A percentile compares a stretch with the other conserved stretches of the same genome.
Conservation (phyloP, 2,113 vertebrate species). For the Lonchura striata region DNA sequence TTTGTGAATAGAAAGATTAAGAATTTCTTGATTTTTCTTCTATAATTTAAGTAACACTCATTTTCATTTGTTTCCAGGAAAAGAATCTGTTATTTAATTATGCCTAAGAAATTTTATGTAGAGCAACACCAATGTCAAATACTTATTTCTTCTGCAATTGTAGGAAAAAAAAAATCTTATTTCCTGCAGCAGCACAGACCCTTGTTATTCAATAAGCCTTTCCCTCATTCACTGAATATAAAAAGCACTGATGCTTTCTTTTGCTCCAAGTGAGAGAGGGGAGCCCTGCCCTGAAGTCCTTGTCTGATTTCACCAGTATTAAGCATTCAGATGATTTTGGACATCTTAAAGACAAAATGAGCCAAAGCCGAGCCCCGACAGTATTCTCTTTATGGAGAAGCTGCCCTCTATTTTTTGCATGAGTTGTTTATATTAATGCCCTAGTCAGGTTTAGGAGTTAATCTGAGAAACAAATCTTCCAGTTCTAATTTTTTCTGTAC, state of each 20-base stretch:
- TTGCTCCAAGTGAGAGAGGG: neutral
- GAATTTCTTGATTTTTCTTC: neutral
- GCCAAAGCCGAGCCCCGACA: neutral
- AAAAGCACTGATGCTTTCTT: neutral
- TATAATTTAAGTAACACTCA: neutral
- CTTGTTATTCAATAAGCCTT: neutral
- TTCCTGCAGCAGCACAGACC: neutral
- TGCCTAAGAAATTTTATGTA: neutral
- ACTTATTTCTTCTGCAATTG: neutral
- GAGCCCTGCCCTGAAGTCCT: neutral
- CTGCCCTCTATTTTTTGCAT: conserved; percentile 9
- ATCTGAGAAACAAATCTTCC: neutral
- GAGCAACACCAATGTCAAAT: neutral
- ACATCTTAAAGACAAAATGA: neutral
- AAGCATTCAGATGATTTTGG: neutral
- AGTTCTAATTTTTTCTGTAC: neutral
- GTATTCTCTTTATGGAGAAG: neutral
- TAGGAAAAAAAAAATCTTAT: neutral
- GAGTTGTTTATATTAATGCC: neutral
- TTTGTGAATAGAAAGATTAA: neutral
- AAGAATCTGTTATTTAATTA: neutral
- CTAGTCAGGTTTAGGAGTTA: neutral
- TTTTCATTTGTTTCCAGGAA: neutral
- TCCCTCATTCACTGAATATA: neutral
- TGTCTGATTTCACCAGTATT: neutral